Conservation (phyloP, 2,113 vertebrate species). For the Tetrao urogallus region DNA sequence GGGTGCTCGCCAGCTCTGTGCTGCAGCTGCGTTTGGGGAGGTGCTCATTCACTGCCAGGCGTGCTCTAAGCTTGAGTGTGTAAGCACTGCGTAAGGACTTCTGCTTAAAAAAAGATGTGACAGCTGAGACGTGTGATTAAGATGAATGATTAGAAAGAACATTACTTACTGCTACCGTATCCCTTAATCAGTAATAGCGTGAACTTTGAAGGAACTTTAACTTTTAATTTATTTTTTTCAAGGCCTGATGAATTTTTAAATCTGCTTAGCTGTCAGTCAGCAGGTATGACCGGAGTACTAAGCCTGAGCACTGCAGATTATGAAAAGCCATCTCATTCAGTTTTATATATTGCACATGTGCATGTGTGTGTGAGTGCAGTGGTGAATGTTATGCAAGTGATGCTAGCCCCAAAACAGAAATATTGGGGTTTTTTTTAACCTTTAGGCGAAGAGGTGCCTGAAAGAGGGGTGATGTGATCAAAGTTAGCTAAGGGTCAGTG, state of each 20-base stretch:
- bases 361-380: accelerated
- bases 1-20: neutral
- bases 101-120: neutral
- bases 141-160: accelerated
- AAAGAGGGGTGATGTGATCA: neutral
- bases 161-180: neutral
- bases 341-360: accelerated
- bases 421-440: neutral
- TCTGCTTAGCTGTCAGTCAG: neutral
- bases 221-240: neutral
- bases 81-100: neutral
- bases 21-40: neutral
- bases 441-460: neutral
- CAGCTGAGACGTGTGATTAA: neutral
- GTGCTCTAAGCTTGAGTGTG: neutral
- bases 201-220: slow-evolving; percentile 30
- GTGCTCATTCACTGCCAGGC: neutral
- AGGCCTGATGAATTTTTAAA: slow-evolving; percentile 2
- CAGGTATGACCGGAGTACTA: accelerated
- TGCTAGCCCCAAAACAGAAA: neutral
- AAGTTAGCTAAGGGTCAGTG: neutral
- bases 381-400: neutral
- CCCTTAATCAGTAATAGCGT: neutral
- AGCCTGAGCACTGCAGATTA: neutral
- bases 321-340: neutral